Evolutionary conservation across 2,888 invertebrate genomes (phyloP).

Genomic region (Oxytorus armatus): DNA sequence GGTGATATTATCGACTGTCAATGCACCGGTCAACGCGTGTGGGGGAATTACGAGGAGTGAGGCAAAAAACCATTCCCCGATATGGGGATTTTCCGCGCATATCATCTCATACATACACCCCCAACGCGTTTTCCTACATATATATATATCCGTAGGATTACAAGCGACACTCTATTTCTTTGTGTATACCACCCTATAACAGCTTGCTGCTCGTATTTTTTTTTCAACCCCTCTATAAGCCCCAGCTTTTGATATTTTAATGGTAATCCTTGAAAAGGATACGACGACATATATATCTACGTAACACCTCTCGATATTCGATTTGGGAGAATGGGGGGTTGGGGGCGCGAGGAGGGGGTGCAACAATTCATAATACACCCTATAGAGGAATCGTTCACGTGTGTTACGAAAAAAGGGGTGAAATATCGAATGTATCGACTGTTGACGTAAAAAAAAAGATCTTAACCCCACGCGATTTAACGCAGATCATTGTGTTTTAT

Average conservation of each 20-base stretch:
- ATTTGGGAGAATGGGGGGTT: no score
- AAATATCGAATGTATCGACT: not conserved
- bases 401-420: conserved; percentile 14
- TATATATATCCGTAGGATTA: conserved; percentile 26
- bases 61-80: conserved; percentile 21
- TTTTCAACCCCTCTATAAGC: conserved; percentile 12
- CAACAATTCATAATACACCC: conserved; percentile 36
- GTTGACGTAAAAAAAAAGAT: no score
- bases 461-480: conserved; percentile 20
- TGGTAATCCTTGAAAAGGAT: conserved; percentile 45
- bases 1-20: no score
- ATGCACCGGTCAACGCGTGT: conserved; percentile 8
- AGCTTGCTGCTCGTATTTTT: conserved; percentile 40
- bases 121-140: not conserved
- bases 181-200: conserved; percentile 27
- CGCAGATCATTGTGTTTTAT: not conserved
- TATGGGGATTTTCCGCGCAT: conserved; percentile 47
- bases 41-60: conserved; percentile 31
- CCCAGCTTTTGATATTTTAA: conserved; percentile 55
- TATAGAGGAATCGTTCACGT: conserved; percentile 34
- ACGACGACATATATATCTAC: conserved; percentile 33
- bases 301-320: conserved; percentile 36
- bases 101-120: conserved; percentile 9
- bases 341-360: no score
- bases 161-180: conserved; percentile 44